Evolutionary conservation across 2,113 vertebrate species (phyloP).

Genomic region (Mesoclemmys tuberculata): DNA sequence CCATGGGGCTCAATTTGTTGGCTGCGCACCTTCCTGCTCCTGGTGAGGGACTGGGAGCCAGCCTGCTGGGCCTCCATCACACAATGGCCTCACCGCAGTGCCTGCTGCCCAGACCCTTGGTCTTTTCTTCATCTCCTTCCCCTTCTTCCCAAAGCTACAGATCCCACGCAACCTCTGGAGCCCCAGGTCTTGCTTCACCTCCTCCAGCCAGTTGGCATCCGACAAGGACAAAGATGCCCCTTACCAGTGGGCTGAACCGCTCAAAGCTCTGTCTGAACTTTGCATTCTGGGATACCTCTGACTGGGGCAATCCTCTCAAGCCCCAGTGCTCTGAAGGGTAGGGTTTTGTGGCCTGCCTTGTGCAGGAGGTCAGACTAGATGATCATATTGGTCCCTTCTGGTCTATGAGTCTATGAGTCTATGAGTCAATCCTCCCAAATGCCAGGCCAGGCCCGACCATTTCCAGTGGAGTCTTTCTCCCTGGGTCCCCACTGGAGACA

Average conservation of each 20-base stretch:
- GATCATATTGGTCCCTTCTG: too few relatives aligned
- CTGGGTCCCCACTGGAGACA: not conserved
- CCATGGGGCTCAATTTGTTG: not conserved
- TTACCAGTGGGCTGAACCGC: not conserved
- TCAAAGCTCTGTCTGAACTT: not conserved
- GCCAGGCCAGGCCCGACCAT: not conserved
- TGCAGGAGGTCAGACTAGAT: too few relatives aligned
- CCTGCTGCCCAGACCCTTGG: not conserved
- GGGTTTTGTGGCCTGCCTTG: too few relatives aligned
- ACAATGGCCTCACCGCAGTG: not conserved
- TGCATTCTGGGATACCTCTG: not conserved
- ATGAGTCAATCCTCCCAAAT: not conserved
- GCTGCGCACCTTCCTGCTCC: not conserved
- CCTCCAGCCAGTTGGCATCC: not conserved
- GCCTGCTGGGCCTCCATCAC: not conserved
- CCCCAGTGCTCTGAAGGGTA: too few relatives aligned
- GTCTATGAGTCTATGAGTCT: too few relatives aligned
- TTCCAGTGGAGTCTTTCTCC: not conserved
- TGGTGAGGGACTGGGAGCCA: not conserved
- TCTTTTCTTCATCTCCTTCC: not conserved
- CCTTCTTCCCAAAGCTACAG: not conserved
- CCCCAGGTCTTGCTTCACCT: not conserved
- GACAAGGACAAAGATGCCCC: not conserved
- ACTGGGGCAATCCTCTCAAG: not conserved
- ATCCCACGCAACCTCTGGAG: not conserved